Conservation (phyloP, 2,888 invertebrate species). For the Andrena bicolor region DNA sequence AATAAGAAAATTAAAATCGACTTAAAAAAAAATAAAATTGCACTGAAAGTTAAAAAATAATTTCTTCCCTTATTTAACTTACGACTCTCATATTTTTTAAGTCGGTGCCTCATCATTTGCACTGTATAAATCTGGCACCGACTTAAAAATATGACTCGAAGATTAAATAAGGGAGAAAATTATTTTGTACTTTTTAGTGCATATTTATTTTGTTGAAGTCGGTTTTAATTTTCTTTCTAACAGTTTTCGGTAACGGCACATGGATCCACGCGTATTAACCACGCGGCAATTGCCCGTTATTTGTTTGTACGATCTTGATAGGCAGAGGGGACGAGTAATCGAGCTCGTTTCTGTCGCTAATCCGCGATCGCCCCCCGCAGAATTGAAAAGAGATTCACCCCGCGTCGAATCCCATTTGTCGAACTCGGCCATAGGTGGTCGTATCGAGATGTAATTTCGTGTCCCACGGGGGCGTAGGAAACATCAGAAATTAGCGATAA, state of each 20-base stretch:
- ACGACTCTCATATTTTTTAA: too few species aligned
- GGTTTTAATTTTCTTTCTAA: neutral
- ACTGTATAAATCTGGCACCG: too few species aligned
- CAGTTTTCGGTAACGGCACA: neutral
- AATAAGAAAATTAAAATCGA: too few species aligned
- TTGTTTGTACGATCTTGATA: constrained; percentile 31
- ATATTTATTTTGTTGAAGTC: too few species aligned
- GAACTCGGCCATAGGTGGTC: constrained; percentile 19
- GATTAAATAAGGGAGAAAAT: too few species aligned
- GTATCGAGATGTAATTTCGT: constrained; percentile 43
- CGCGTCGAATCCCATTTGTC: constrained; percentile 56
- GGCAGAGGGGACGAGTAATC: constrained; percentile 15
- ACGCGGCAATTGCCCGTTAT: constrained; percentile 18
- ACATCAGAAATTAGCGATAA: constrained; percentile 75
- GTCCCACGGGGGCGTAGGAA: constrained; percentile 51
- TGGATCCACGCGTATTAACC: neutral
- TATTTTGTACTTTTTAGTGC: too few species aligned
- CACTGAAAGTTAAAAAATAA: too few species aligned
- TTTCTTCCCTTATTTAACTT: too few species aligned
- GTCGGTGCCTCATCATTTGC: too few species aligned
- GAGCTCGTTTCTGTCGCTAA: constrained; percentile 35
- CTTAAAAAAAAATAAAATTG: too few species aligned
- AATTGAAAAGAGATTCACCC: constrained; percentile 49
- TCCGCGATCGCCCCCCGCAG: constrained; percentile 24
- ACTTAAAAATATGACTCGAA: too few species aligned